phyloP scores from a whole-genome alignment of 2,797 vertebrate species.

The Thamnophis elegans region DNA sequence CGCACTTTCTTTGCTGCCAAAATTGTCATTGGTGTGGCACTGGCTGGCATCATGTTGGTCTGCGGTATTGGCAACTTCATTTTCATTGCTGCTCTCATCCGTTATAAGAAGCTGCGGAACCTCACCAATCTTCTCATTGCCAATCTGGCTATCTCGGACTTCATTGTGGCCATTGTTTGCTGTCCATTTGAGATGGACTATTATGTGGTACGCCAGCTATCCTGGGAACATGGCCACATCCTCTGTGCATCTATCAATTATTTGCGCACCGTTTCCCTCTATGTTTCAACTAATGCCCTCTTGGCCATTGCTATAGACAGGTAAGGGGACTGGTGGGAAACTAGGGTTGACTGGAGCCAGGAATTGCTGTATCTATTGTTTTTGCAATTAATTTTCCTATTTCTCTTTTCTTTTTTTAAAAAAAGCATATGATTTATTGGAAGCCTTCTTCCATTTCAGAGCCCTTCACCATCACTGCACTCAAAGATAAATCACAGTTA shows the following conservation, averaged over 20 bases:
- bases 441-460: background rate
- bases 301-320: slow-evolving; percentile 95
- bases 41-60: slow-evolving; percentile 90
- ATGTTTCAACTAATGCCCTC: slow-evolving; percentile 94
- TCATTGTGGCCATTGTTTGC: slow-evolving; percentile 92
- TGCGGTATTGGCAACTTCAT: slow-evolving; percentile 93
- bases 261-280: slow-evolving; percentile 89
- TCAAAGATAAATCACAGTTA: background rate
- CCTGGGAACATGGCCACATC: slow-evolving; percentile 89
- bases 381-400: too few relatives aligned
- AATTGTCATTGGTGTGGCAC: slow-evolving; percentile 85
- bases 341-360: fast-evolving
- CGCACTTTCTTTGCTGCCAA: slow-evolving; percentile 88
- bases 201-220: slow-evolving; percentile 91
- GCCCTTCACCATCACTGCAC: background rate
- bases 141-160: slow-evolving; percentile 94
- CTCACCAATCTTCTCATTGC: slow-evolving; percentile 96
- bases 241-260: slow-evolving; percentile 93
- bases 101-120: slow-evolving; percentile 93
- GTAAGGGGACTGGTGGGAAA: slow-evolving; percentile 67
- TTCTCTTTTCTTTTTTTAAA: background rate
- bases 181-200: slow-evolving; percentile 98
- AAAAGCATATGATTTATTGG: background rate
- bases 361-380: background rate
- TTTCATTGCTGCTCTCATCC: slow-evolving; percentile 86